These are phyloP conservation scores for Aplochiton taeniatus DNA, from an alignment of 2,797 vertebrate genomes.

Conservation along the genomic window DNA sequence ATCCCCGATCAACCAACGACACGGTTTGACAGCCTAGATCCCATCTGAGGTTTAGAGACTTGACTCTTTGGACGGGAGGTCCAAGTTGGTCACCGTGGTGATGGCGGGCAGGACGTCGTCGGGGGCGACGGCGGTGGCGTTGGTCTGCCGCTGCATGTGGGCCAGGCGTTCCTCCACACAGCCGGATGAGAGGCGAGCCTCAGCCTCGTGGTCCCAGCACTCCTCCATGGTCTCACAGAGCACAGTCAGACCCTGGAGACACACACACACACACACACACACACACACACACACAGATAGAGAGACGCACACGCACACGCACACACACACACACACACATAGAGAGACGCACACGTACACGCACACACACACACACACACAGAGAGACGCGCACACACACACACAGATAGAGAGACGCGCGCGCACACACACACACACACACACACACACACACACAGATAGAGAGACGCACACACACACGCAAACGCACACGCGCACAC, in stretches of 20 bases:
- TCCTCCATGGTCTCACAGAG: constrained; percentile 97
- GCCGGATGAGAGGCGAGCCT: constrained; percentile 93
- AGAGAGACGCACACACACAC: not conserved
- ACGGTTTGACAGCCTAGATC: constrained; percentile 59
- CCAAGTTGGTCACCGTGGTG: constrained; percentile 98
- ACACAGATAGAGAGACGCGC: not conserved
- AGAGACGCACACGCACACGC: constrained; percentile 18
- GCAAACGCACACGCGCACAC: no score
- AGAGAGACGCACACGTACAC: not conserved
- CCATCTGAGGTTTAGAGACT: constrained; percentile 86
- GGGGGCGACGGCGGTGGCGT: constrained; percentile 86
- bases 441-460: not conserved
- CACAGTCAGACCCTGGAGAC: constrained; percentile 88
- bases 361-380: not conserved
- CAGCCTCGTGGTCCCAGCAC: constrained; percentile 98
- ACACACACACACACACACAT: not conserved
- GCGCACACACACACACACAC: no score
- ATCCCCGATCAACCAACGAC: not conserved
- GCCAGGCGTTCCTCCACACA: constrained; percentile 95
- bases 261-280: not conserved
- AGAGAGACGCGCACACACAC: not conserved
- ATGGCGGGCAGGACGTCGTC: constrained; percentile 97
- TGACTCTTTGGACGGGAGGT: constrained; percentile 98
- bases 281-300: not conserved
- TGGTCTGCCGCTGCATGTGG: constrained; percentile 95